These are phyloP conservation scores for Pheucticus melanocephalus DNA, from an alignment of 2,113 vertebrate species.

Conservation along the genomic window DNA sequence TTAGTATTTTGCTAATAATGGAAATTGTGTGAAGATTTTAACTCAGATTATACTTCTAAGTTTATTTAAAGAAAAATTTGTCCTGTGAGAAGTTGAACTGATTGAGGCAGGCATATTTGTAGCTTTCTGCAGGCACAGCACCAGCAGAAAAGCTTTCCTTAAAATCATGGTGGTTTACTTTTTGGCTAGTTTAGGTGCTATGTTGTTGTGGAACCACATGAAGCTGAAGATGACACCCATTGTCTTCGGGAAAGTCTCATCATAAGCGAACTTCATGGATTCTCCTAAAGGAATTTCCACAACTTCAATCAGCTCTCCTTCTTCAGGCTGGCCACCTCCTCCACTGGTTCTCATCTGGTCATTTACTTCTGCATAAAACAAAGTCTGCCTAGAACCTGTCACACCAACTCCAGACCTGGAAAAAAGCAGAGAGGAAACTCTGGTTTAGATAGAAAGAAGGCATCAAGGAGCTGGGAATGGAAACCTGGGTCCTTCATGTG, in stretches of 20 bases:
- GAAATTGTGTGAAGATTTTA: background rate
- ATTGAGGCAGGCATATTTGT: background rate
- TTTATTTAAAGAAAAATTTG: background rate
- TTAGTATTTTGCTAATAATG: background rate
- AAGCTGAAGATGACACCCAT: conserved; percentile 89
- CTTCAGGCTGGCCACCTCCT: conserved; percentile 80
- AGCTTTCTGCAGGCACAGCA: background rate
- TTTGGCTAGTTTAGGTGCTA: conserved; percentile 74
- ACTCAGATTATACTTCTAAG: background rate
- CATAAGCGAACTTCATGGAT: conserved; percentile 86
- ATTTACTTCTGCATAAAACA: conserved; percentile 88
- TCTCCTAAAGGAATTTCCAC: conserved; percentile 86
- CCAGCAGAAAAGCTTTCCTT: background rate
- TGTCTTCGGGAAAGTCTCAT: conserved; percentile 84
- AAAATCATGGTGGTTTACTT: background rate
- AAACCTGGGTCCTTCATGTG: background rate
- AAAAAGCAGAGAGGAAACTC: background rate
- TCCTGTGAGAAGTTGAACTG: background rate
- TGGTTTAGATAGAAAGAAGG: background rate
- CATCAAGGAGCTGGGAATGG: background rate
- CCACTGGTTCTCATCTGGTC: conserved; percentile 81
- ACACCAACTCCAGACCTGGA: conserved; percentile 85
- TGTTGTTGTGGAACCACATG: conserved; percentile 88
- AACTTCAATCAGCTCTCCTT: conserved; percentile 90
- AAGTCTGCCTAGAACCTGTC: conserved; percentile 83